Evolutionary conservation across 1,140 invertebrate species (phyloP).

Genomic region (Zaprionus davidi): DNA sequence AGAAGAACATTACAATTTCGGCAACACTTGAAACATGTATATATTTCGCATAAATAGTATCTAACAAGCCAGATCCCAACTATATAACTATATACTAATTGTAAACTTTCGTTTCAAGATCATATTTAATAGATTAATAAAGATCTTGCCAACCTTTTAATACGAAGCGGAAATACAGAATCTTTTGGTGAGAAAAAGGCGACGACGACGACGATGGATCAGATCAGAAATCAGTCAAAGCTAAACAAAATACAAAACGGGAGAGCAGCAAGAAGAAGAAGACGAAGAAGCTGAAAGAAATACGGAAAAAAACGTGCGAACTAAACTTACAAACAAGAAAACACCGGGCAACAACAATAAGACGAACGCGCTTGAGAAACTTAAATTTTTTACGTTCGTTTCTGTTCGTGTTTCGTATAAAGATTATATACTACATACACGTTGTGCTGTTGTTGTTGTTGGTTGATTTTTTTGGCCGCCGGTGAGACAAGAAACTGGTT

Average conservation of each 20-base stretch:
- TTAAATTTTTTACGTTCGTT: slow-evolving; percentile 50
- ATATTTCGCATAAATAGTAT: slow-evolving; percentile 5
- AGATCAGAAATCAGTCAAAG: slow-evolving; percentile 45
- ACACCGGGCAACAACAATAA: slow-evolving; percentile 55
- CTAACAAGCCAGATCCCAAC: background rate
- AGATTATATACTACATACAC: slow-evolving; percentile 15
- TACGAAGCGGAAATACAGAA: slow-evolving; percentile 26
- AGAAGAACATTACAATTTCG: slow-evolving; percentile 18
- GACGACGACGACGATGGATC: background rate
- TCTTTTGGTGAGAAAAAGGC: slow-evolving; percentile 18
- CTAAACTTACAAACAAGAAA: slow-evolving; percentile 69
- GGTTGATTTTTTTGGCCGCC: slow-evolving; percentile 18
- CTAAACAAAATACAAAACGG: slow-evolving; percentile 24
- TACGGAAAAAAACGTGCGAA: slow-evolving; percentile 72
- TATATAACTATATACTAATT: background rate
- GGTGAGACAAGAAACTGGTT: slow-evolving; percentile 76
- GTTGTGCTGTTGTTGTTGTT: background rate
- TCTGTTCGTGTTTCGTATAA: slow-evolving; percentile 44
- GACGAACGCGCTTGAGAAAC: slow-evolving; percentile 67
- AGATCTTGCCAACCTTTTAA: background rate
- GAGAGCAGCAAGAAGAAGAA: background rate
- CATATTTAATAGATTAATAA: slow-evolving; percentile 36
- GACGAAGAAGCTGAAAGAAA: slow-evolving; percentile 11
- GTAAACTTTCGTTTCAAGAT: slow-evolving; percentile 25
- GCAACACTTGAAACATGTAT: background rate